Base-by-base conservation (phyloP, 2,797 vertebrate species). In the Chaenodraco wilsoni region DNA sequence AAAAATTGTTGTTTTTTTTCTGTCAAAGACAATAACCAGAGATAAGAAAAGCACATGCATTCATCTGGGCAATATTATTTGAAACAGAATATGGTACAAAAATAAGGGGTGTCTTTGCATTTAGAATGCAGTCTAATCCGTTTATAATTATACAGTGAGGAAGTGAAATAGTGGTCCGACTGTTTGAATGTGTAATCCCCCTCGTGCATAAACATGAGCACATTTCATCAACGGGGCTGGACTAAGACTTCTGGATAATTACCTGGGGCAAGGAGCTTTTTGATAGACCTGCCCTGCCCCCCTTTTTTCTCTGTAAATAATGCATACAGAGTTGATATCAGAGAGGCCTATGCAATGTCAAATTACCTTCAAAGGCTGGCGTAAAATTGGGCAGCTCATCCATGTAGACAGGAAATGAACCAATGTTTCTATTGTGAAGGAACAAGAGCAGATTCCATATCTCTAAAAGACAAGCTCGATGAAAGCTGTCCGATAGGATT, bases 321-420 rank as follows among this genome's bases (percentile, higher is more conserved):
- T 91, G 85, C 77, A 90, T 87, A 86, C 65, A 93, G 89, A 94
- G 89, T 84, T 91, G 76, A 83, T 91, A 92, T 87, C 90, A 92
- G 87, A 95, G 92, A 92, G 89, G 94, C 93, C 93, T 79, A 87
- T 91, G 94, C 91, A 92, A 92, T 93, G 92, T 91, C 91, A 91
- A 93, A 93, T 93, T 94, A 91, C 91, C 69, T 92, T 87, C 90
- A 91, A 96, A 95, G 94, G 95, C 88, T 95, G 93, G 90, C 85
- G 74, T 96, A 94, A 96, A 96, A 96, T 87, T 96, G 94, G 93
- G 92, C 93, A 95, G 95, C 94, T 92, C 95, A 93, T 95, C 96
- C 95, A 95, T 95, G 95, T 95, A 95, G 94, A 94, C 94, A 95
- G 94, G 95, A 95, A 95, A 94, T 95, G 93, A 96, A 95, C 93